Percentiles rank a stretch among this genome's conserved stretches.
These are phyloP conservation scores for Cepphus grylle DNA, from an alignment of 2,113 vertebrate species.

Conservation along the genomic window DNA sequence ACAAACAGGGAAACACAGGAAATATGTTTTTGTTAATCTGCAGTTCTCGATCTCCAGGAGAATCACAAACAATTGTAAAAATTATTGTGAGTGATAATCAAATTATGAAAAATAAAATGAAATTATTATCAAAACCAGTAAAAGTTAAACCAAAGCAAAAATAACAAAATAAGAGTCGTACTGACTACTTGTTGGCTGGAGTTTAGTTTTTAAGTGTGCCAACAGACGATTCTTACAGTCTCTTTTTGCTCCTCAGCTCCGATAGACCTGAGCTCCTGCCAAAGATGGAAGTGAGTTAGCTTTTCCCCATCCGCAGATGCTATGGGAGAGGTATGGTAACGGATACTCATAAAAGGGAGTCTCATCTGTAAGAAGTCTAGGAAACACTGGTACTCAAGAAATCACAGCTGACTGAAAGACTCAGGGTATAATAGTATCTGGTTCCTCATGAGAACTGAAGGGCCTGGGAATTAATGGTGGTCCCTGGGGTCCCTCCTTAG, in stretches of 20 bases:
- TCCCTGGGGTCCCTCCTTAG: not conserved
- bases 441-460: not conserved
- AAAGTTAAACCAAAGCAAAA: not conserved
- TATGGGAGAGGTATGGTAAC: not conserved
- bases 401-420: not conserved
- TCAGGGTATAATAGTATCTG: not conserved
- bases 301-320: not conserved
- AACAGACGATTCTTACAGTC: not conserved
- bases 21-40: not conserved
- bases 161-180: not conserved
- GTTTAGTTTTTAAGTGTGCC: not conserved
- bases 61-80: not conserved
- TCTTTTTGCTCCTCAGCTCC: not conserved
- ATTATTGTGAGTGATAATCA: not conserved
- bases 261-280: not conserved
- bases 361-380: not conserved
- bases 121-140: not conserved
- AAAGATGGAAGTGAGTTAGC: not conserved
- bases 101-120: not conserved
- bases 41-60: not conserved
- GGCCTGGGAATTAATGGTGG: not conserved
- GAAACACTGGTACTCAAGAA: not conserved
- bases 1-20: not conserved
- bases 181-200: not conserved
- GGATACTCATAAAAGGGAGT: not conserved